These are phyloP conservation scores for Butorides virescens DNA, from an alignment of 2,113 vertebrate species.

Conservation along the genomic window DNA sequence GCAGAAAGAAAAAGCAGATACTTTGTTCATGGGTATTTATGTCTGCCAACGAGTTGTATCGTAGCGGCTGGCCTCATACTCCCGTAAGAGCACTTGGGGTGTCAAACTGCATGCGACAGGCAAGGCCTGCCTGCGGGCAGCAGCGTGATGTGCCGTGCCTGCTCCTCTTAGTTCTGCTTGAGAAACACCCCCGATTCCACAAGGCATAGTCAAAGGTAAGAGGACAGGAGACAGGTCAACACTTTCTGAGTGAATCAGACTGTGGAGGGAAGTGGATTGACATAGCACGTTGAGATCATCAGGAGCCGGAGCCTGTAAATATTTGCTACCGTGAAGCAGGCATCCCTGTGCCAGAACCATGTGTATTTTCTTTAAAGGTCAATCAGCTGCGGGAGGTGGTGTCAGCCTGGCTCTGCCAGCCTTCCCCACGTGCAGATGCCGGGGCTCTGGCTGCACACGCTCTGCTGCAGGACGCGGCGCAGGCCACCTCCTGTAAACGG, in stretches of 20 bases:
- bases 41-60: background rate
- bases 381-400: conserved; percentile 29
- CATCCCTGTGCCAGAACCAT: background rate
- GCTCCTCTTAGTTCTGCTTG: background rate
- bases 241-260: background rate
- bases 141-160: background rate
- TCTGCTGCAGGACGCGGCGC: background rate
- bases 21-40: background rate
- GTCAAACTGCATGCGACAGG: background rate
- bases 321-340: background rate
- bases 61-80: background rate
- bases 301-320: background rate
- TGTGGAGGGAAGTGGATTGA: background rate
- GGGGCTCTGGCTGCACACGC: background rate
- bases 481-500: background rate
- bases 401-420: background rate
- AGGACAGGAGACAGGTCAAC: background rate
- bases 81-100: background rate
- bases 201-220: background rate
- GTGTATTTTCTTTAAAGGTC: conserved; percentile 42
- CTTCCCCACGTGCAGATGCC: background rate
- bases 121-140: background rate
- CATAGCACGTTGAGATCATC: background rate
- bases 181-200: background rate
- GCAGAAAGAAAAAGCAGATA: background rate